These are phyloP conservation scores for Bhutanitis thaidina DNA, from an alignment of 2,888 invertebrate genomes.

Conservation along the genomic window DNA sequence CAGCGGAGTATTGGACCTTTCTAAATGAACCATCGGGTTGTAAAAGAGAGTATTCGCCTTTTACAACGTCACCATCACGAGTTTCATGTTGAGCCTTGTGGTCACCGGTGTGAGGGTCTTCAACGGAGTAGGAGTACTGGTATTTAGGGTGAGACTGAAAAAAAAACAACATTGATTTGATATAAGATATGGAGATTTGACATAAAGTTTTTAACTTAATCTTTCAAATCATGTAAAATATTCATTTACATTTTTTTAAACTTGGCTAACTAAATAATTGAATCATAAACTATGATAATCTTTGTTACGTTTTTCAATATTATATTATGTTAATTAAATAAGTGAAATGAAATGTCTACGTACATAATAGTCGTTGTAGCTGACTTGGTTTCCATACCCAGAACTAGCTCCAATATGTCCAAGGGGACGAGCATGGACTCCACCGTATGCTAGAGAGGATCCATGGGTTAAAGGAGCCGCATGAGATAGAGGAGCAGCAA, in stretches of 20 bases:
- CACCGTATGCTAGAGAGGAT: slow-evolving; percentile 6
- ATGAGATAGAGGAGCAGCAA: slow-evolving; percentile 31
- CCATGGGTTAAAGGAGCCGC: slow-evolving; percentile 14
- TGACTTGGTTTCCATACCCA: slow-evolving; percentile 27
- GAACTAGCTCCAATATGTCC: slow-evolving; percentile 27
- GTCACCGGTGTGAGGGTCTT: slow-evolving; percentile 81
- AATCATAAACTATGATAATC: no score
- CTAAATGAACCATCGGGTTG: slow-evolving; percentile 82
- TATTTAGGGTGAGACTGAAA: slow-evolving; percentile 76
- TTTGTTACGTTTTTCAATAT: no score
- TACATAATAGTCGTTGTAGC: slow-evolving; percentile 37
- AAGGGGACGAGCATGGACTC: slow-evolving; percentile 26
- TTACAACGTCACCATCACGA: slow-evolving; percentile 82
- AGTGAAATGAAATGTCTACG: no score
- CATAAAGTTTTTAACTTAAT: no score
- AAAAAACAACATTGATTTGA: no score
- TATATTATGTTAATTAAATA: no score
- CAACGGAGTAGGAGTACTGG: slow-evolving; percentile 80
- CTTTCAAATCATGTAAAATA: no score
- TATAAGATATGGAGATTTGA: no score
- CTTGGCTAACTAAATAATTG: no score
- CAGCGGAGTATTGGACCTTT: slow-evolving; percentile 65
- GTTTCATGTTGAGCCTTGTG: slow-evolving; percentile 81
- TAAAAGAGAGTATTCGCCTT: slow-evolving; percentile 82
- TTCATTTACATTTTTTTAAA: no score